Conservation (phyloP, 2,797 vertebrate species). For the Heliangelus exortis region DNA sequence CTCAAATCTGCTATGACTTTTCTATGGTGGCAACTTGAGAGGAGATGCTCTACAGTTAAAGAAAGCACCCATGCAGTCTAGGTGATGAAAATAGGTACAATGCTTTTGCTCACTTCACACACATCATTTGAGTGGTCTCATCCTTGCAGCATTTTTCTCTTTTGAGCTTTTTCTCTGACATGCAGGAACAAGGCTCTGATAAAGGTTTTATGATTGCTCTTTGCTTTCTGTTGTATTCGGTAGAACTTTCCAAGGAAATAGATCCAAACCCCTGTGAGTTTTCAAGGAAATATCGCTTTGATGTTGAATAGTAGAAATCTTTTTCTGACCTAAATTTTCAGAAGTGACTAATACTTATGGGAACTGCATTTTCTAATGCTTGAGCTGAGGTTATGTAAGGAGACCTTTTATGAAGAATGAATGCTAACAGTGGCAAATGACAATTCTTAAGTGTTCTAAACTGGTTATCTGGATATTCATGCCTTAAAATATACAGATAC, state of each 20-base stretch:
- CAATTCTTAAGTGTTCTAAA: constrained; percentile 24
- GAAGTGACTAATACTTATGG: constrained; percentile 13
- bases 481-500: neutral
- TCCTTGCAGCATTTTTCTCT: neutral
- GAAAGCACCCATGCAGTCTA: fast-evolving
- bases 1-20: neutral
- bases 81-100: neutral
- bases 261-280: constrained; percentile 40
- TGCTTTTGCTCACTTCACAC: neutral
- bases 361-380: constrained; percentile 16
- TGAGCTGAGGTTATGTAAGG: constrained; percentile 21
- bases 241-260: constrained; percentile 37
- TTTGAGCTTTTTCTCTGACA: neutral
- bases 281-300: constrained; percentile 46
- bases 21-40: neutral
- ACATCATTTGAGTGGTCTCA: neutral
- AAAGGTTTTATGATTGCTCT: constrained; percentile 1
- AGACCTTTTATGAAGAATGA: neutral
- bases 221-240: neutral
- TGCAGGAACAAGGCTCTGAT: neutral
- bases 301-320: constrained; percentile 43
- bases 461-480: constrained; percentile 1
- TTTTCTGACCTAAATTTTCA: constrained; percentile 53
- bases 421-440: neutral
- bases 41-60: neutral